Base-by-base conservation (phyloP, 2,888 invertebrate species). In the Aleiodes testaceus region DNA sequence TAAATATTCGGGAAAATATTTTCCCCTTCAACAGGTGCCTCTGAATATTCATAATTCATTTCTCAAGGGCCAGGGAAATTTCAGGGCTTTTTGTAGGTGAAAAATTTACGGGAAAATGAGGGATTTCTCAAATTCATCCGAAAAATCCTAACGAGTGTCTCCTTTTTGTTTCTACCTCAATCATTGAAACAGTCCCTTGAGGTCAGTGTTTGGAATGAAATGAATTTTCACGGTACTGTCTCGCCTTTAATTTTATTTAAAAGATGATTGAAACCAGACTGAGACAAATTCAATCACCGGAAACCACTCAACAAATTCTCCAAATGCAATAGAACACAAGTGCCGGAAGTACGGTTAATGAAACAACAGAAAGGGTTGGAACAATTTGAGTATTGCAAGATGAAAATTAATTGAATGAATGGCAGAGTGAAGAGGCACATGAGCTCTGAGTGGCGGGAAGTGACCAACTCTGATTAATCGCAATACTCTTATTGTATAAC, bases 341-440 rank as follows among this genome's bases (percentile, higher is more conserved):
- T n/a, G 81, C 80, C 85, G 87, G 87, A 87, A 85, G 84, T 80
- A 76, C 78, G 76, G 79, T 74, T 85, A 86, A 87, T 82, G 84
- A 86, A 81, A 81, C 83, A 83, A 83, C 80, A 82, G 81, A 83
- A 80, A 81, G 83, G 84, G 81, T 81, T 36, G 36, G 80, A 78
- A 81, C 75, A 79, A 78, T 78, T 77, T 49, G 80, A 85, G 36
- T 36, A 81, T 85, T 80, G 83, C 12, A 79, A 85, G 84, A 86
- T 85, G 84, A 85, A 85, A 86, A 86, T 85, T 85, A 87, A 87
- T 86, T 86, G 85, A 84, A 80, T 80, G 85, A 86, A 85, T 85
- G 79, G 81, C 83, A 81, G 80, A 86, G 86, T 86, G 81, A 69
- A 73, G 66, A 52, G 55, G 44, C 65, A 49, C 26, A 65, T 61